These are phyloP conservation scores for Forbesichthys papilliferus DNA, from an alignment of 2,113 vertebrate species.

Conservation along the genomic window DNA sequence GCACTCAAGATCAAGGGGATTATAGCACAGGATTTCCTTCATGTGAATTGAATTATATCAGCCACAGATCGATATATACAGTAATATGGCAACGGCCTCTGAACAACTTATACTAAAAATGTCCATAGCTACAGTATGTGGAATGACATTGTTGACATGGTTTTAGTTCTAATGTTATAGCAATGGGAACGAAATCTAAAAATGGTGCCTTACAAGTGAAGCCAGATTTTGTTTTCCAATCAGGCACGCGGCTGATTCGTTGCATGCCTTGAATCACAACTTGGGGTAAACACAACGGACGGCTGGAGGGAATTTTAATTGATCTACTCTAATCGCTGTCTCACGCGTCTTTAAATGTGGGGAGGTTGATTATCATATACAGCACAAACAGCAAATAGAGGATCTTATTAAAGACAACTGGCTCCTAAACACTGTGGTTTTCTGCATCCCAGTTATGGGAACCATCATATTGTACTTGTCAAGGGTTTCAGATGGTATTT, in stretches of 20 bases:
- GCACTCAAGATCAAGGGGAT: constrained; percentile 34
- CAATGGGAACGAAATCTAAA: background rate
- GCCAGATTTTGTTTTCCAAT: background rate
- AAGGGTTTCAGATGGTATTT: constrained; percentile 15
- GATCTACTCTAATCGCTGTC: background rate
- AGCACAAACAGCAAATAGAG: background rate
- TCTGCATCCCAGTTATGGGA: background rate
- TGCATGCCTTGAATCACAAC: background rate
- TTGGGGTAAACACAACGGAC: background rate
- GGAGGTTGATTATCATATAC: background rate
- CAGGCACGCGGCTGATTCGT: background rate
- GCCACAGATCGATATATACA: constrained; percentile 20
- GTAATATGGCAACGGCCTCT: background rate
- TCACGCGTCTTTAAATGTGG: background rate
- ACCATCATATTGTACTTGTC: constrained; percentile 1
- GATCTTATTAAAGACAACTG: background rate
- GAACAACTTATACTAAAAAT: background rate
- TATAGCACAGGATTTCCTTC: constrained; percentile 5
- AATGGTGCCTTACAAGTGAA: background rate
- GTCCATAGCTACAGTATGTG: background rate
- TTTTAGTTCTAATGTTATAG: background rate
- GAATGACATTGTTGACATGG: background rate
- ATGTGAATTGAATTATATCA: constrained; percentile 7
- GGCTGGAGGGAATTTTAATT: background rate
- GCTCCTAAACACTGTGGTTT: constrained; percentile 11